A percentile compares a stretch with the other conserved stretches of the same genome.
phyloP scores from a whole-genome alignment of 2,797 vertebrate species.

The Luscinia megarhynchos region DNA sequence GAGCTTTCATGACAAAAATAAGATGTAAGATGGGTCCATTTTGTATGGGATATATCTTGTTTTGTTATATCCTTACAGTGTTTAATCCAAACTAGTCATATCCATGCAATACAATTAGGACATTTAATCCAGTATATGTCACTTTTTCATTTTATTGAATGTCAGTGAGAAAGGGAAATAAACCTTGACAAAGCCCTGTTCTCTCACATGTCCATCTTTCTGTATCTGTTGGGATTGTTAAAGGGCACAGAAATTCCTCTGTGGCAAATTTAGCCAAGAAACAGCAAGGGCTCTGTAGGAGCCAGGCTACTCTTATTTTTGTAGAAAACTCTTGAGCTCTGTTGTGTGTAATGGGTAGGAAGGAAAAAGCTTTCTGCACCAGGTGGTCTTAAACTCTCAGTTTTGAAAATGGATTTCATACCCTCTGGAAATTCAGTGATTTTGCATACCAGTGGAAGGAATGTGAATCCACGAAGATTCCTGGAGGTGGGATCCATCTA shows the following conservation, averaged over 20 bases:
- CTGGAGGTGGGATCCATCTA: too few relatives aligned
- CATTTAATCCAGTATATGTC: neutral
- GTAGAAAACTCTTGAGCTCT: neutral
- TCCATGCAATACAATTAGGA: neutral
- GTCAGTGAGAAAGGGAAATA: neutral
- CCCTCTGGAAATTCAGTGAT: neutral
- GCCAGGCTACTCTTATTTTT: neutral
- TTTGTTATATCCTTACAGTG: neutral
- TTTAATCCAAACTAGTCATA: neutral
- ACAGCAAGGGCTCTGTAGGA: neutral
- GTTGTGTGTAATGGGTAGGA: neutral
- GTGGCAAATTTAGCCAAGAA: neutral
- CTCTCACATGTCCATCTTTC: neutral
- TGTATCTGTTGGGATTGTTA: neutral
- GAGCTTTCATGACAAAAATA: neutral
- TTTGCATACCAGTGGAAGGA: neutral
- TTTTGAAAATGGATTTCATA: neutral
- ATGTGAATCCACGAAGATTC: accelerated
- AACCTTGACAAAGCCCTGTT: neutral
- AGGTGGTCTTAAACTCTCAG: neutral
- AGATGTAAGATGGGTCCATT: neutral
- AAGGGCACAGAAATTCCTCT: neutral
- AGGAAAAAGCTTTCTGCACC: neutral
- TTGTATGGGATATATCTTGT: neutral
- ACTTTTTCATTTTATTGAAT: neutral